Base-by-base conservation (phyloP, 92 coral and sea anemone species). In the Pocillopora grandis region DNA sequence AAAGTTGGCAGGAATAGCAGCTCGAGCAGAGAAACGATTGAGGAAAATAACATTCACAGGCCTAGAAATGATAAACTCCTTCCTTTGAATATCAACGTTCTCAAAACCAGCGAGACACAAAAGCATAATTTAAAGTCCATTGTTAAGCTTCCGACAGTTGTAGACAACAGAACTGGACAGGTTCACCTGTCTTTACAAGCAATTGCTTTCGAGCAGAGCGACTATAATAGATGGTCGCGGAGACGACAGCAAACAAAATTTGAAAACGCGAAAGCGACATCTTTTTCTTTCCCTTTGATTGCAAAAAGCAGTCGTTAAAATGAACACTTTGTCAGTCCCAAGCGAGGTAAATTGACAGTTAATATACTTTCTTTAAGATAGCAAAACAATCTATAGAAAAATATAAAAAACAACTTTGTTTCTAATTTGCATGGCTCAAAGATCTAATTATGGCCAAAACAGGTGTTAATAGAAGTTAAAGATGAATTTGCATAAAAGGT, bases 161-260 rank as follows among this genome's bases (percentile, higher is more conserved):
- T 83, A 27, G 63, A 83, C n/a, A 72, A 63, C 12, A 75, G 17
- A 15, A 73, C 86, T 0, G 86, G 86, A 1, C 72, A 74, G n/a
- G 63, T 83, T 18, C 86, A 83, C 35, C 52, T 83, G 61, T 17
- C 86, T 10, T 63, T 83, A 15, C 56, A 62, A 55, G 80, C 72
- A 27, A 35, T 83, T 18, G 64, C 86, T 62, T 83, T 58, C 56
- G 86, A 83, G 48, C 78, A 62, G 63, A 74, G 86, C 55, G 86
- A 83, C 80, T 83, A 83, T 63, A 74, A 83, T 57, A 73, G 63
- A 73, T 83, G 86, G 86, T 83, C 86, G 58, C 79, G 86, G 56
- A 83, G 65, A 35, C 72, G 64, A 21, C 74, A 64, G 33, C 71
- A 63, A 16, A 74, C 75, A 13, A 52, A 42, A 23, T 57, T 60